phyloP scores from a whole-genome alignment of 2,888 invertebrate species.

The Didymodactylos carnosus region DNA sequence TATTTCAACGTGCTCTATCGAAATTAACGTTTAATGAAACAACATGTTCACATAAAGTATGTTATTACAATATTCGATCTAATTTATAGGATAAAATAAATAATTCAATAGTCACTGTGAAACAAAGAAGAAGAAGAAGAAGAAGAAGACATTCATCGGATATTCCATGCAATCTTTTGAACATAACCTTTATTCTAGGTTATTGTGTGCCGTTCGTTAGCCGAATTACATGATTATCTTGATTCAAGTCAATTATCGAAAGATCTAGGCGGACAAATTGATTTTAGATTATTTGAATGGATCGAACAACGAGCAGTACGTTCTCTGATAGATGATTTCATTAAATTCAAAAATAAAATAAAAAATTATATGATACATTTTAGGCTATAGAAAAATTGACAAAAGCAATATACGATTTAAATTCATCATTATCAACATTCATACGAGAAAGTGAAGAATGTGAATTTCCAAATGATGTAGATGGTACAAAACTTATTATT shows the following conservation, averaged over 20 bases:
- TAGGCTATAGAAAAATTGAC: neutral
- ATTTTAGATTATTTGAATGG: constrained; percentile 83
- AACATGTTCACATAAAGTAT: neutral
- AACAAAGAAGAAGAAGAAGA: no score
- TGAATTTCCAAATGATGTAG: constrained; percentile 79
- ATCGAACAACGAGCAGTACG: constrained; percentile 82
- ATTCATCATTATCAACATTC: constrained; percentile 36
- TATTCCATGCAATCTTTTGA: neutral
- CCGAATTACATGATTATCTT: constrained; percentile 65
- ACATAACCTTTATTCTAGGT: constrained; percentile 35
- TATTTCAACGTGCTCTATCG: constrained; percentile 80
- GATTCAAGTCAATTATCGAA: constrained; percentile 62
- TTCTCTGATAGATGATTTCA: constrained; percentile 16
- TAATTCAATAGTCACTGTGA: no score
- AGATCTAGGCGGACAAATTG: constrained; percentile 67
- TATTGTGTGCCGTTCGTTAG: constrained; percentile 58
- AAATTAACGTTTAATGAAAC: constrained; percentile 28
- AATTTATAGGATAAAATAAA: no score
- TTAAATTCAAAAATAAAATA: neutral
- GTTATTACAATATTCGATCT: no score
- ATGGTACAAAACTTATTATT: constrained; percentile 48
- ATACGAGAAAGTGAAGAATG: constrained; percentile 67
- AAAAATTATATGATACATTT: neutral
- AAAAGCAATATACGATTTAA: neutral
- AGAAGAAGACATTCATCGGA: neutral